Conservation (phyloP, 2,113 vertebrate genomes). For the Phoenicopterus ruber region DNA sequence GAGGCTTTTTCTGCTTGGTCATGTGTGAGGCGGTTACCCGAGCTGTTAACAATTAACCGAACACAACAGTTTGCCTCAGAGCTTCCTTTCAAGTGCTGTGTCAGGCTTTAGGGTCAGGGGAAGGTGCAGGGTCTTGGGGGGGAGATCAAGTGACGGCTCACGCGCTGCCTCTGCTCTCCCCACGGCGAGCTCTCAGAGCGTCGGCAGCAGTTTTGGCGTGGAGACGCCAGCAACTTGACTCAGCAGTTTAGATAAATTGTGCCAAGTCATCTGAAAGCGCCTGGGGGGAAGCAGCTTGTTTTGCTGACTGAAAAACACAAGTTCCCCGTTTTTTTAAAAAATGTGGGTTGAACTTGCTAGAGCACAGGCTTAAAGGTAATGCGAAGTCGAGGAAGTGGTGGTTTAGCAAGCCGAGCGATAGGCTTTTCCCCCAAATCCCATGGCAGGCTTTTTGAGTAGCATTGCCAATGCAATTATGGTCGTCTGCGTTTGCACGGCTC, state of each 20-base stretch:
- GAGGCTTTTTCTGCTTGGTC: background rate
- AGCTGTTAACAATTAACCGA: background rate
- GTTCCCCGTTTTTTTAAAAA: background rate
- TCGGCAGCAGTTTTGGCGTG: background rate
- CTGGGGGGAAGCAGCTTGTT: background rate
- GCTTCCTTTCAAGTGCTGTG: background rate
- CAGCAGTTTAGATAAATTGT: background rate
- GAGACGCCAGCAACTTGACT: background rate
- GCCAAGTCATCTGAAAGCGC: background rate
- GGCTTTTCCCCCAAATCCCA: background rate
- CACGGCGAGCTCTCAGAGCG: fast-evolving
- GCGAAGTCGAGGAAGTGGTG: fast-evolving
- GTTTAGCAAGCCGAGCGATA: background rate
- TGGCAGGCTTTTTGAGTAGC: background rate
- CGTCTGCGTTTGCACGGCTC: background rate
- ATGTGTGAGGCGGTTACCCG: background rate
- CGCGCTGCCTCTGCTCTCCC: background rate
- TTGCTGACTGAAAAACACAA: background rate
- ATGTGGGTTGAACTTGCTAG: background rate
- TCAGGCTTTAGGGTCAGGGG: background rate
- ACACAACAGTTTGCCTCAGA: fast-evolving
- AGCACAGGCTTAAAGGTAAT: too few species aligned
- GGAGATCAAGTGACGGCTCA: background rate
- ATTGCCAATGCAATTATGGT: fast-evolving
- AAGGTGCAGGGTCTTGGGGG: background rate